Conservation (phyloP, 1,140 invertebrate genomes). For the Hestina assimilis region DNA sequence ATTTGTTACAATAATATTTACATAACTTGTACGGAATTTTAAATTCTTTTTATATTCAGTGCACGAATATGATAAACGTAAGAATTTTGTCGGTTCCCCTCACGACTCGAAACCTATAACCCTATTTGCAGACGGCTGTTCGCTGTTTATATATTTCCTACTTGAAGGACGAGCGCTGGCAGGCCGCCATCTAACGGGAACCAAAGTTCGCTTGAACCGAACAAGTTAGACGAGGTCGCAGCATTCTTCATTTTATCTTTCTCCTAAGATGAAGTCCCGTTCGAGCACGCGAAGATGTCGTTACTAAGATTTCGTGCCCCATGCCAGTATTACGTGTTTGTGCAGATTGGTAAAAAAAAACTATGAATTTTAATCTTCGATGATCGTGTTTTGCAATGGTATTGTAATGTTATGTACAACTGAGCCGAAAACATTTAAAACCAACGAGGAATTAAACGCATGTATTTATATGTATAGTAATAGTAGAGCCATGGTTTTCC, state of each 20-base stretch:
- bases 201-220: neutral
- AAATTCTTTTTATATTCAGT: too few species aligned
- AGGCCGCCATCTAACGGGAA: neutral
- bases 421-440: too few species aligned
- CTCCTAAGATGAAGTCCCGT: neutral
- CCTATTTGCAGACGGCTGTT: neutral
- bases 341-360: neutral
- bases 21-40: too few species aligned
- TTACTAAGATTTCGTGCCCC: neutral
- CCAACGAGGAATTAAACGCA: too few species aligned
- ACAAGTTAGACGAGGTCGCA: slow-evolving; percentile 3
- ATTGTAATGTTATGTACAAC: too few species aligned
- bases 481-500: too few species aligned
- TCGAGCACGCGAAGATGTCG: neutral
- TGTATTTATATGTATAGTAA: too few species aligned
- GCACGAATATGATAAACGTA: too few species aligned
- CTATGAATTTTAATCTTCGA: too few species aligned
- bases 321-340: neutral
- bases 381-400: too few species aligned
- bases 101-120: neutral
- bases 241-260: neutral
- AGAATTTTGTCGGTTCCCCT: neutral
- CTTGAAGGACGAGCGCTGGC: neutral
- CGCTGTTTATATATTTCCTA: neutral
- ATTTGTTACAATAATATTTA: too few species aligned